Evolutionary conservation across 2,888 invertebrate species (phyloP).

Genomic region (Cetonia aurata): DNA sequence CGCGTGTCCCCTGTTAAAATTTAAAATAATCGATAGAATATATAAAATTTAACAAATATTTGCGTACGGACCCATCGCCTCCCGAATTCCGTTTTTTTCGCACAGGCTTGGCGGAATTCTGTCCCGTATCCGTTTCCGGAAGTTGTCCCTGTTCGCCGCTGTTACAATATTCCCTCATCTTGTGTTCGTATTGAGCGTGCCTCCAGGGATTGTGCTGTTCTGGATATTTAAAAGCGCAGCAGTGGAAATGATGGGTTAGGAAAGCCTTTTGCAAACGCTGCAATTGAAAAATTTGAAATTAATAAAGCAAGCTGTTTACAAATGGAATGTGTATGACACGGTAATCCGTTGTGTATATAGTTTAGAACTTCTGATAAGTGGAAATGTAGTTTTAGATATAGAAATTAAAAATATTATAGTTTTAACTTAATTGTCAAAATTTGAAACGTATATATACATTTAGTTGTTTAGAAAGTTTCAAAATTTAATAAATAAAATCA

Average conservation of each 20-base stretch:
- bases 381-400: too few relatives aligned
- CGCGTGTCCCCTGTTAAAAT: not conserved
- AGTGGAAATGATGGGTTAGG: slow-evolving; percentile 89
- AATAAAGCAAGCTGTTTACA: not conserved
- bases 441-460: not conserved
- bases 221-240: slow-evolving; percentile 90
- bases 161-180: slow-evolving; percentile 30
- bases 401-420: too few relatives aligned
- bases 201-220: slow-evolving; percentile 81
- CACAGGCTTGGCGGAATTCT: slow-evolving; percentile 17
- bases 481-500: slow-evolving; percentile 22
- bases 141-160: slow-evolving; percentile 20
- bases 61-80: not conserved
- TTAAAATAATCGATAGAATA: not conserved
- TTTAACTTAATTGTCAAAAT: too few relatives aligned
- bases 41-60: not conserved
- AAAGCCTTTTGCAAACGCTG: slow-evolving; percentile 78
- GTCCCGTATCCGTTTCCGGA: slow-evolving; percentile 39
- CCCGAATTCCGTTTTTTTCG: slow-evolving; percentile 39
- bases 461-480: not conserved
- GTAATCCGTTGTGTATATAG: too few relatives aligned
- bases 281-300: slow-evolving; percentile 47
- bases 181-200: slow-evolving; percentile 72
- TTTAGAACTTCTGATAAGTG: too few relatives aligned
- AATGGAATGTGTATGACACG: not conserved